Evolutionary conservation across 2,797 vertebrate species (phyloP).

Genomic region (Dipus sagitta): DNA sequence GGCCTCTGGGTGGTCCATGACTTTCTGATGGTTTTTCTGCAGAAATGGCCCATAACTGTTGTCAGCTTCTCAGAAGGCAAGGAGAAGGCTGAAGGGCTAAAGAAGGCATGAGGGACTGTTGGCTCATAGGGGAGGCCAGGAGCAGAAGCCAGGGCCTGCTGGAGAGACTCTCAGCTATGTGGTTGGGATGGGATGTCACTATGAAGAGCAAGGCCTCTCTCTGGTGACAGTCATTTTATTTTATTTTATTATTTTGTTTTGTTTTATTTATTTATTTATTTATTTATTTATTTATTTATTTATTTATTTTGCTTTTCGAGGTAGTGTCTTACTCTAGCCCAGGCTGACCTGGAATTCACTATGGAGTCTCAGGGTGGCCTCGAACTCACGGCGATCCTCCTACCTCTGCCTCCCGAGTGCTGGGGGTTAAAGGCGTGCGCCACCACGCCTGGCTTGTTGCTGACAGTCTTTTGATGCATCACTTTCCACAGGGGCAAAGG

Average conservation of each 20-base stretch:
- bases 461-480: too few relatives aligned
- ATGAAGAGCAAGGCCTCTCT: neutral
- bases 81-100: neutral
- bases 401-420: too few relatives aligned
- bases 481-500: neutral
- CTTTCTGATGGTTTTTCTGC: neutral
- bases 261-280: too few relatives aligned
- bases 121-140: neutral
- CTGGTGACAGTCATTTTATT: neutral
- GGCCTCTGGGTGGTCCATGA: accelerated
- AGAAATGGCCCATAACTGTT: accelerated
- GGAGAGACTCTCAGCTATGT: accelerated
- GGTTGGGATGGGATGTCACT: accelerated
- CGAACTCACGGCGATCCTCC: too few relatives aligned
- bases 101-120: accelerated
- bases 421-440: too few relatives aligned
- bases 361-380: too few relatives aligned
- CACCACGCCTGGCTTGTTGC: too few relatives aligned
- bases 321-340: too few relatives aligned
- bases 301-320: too few relatives aligned
- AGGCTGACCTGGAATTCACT: too few relatives aligned
- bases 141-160: neutral
- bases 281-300: too few relatives aligned
- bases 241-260: too few relatives aligned
- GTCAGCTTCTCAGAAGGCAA: neutral